Base-by-base conservation (phyloP, 1,140 invertebrate genomes). In the Drosophila sulfurigaster region DNA sequence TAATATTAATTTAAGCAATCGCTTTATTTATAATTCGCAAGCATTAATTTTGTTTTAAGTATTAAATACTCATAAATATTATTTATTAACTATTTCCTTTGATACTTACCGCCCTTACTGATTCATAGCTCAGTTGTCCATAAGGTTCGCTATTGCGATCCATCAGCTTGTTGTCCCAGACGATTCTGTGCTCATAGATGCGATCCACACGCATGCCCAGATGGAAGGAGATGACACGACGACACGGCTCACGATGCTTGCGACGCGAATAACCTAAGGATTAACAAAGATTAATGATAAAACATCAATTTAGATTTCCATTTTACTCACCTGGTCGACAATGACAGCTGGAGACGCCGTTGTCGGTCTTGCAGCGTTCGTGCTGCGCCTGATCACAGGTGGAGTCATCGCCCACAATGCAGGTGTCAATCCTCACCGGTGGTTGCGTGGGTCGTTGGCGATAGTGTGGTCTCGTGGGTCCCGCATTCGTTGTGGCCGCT, bases 331-430 rank as follows among this genome's bases (percentile, higher is more conserved):
- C 95, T 66, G 96, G 96, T 68, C 97, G 94, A 89, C 98, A 99
- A 72, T 97, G 96, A 89, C 98, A 99, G 59, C 97, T 97, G 7
- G 97, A 98, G n/a, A 98, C 97, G 3, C 97, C 97, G 70, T 94
- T 94, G 93, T 98, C 96, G 0, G 97, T 98, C 68, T 95, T 95
- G 91, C 98, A 99, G 51, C 95, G 95, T 88, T 98, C 98, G 85
- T 98, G 96, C 91, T 98, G 96, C 20, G 96, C 95, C 51, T 95
- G 94, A 83, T 98, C 97, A 81, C 98, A 99, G 0, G 98, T 98
- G n/a, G 96, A 96, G 78, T 98, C 96, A 78, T 99, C 97, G 1
- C 97, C 98, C 1, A 98, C 97, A 25, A 98, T 98, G 82, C 98
- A 99, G 7, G 98, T 98, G 91, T 99, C 98, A 64, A 99, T 98